A percentile compares a stretch with the other conserved stretches of the same genome.
Conservation (phyloP, 2,888 invertebrate species). For the Rugalucina vietnamica region DNA sequence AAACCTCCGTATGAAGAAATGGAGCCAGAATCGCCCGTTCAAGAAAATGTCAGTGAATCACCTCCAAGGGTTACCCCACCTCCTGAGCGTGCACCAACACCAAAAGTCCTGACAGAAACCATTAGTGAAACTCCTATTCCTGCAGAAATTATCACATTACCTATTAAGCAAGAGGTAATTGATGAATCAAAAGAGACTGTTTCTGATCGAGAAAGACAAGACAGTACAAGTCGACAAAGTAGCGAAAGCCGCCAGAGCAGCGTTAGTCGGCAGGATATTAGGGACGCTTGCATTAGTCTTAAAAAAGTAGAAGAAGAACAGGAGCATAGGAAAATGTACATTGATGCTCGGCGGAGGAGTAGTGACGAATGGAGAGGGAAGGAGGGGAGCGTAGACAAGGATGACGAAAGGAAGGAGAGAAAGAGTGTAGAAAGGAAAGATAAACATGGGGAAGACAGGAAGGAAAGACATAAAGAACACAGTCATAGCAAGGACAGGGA, state of each 20-base stretch:
- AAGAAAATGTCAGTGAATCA: neutral
- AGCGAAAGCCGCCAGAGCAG: too few relatives aligned
- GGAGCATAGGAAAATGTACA: constrained; percentile 1
- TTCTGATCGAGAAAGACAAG: neutral
- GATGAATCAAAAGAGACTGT: constrained; percentile 54
- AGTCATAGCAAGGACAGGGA: constrained; percentile 45
- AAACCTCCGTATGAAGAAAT: neutral
- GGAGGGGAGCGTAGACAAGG: constrained; percentile 5
- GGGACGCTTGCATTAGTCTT: neutral
- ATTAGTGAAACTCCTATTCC: constrained; percentile 45
- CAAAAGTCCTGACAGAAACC: constrained; percentile 50
- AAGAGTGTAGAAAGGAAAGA: constrained; percentile 36
- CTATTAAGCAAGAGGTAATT: constrained; percentile 42
- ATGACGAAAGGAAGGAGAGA: constrained; percentile 20
- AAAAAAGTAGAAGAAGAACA: constrained; percentile 8
- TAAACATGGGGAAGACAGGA: constrained; percentile 18
- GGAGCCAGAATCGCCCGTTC: neutral
- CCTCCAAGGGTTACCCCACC: constrained; percentile 8
- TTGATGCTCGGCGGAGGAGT: neutral
- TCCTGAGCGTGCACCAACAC: constrained; percentile 11
- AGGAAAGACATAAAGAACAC: constrained; percentile 12
- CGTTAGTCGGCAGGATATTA: neutral
- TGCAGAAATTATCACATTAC: constrained; percentile 39
- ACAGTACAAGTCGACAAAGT: too few relatives aligned
- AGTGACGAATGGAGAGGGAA: constrained; percentile 11